A percentile compares a stretch with the other conserved stretches of the same genome.
phyloP scores from a whole-genome alignment of 1,140 invertebrate genomes.

The Bactericera cockerelli region DNA sequence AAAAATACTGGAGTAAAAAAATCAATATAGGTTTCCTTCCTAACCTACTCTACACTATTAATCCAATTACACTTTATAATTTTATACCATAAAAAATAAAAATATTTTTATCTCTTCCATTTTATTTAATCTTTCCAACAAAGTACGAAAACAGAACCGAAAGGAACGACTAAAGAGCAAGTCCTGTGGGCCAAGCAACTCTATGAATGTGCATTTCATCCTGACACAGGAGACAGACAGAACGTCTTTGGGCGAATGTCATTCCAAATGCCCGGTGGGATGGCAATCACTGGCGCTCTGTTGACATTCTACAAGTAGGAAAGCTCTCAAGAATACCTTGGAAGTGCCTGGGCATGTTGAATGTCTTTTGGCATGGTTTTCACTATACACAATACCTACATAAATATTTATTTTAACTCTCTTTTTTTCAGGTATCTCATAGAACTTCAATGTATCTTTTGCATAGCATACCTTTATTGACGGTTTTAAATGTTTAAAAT shows the following conservation, averaged over 20 bases:
- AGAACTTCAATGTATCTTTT: no score
- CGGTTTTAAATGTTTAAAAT: no score
- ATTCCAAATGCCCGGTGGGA: conserved; percentile 83
- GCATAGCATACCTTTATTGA: no score
- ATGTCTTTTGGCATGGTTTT: no score
- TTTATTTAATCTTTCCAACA: neutral
- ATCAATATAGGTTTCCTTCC: no score
- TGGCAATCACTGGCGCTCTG: conserved; percentile 70
- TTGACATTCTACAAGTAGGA: conserved; percentile 49
- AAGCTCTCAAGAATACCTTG: neutral
- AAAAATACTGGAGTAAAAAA: no score
- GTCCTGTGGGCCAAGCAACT: conserved; percentile 59
- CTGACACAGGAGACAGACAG: conserved; percentile 70
- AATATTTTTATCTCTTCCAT: neutral
- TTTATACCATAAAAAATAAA: no score
- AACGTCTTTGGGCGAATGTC: conserved; percentile 66
- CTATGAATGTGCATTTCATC: conserved; percentile 72
- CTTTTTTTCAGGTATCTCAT: no score
- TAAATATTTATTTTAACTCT: no score
- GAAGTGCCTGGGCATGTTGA: neutral
- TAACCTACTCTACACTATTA: no score
- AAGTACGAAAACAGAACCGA: conserved; percentile 41
- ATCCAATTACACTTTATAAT: no score
- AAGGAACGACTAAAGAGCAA: conserved; percentile 42
- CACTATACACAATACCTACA: no score